Evolutionary conservation across 2,888 invertebrate species (phyloP).

Genomic region (Melinaea menophilus): DNA sequence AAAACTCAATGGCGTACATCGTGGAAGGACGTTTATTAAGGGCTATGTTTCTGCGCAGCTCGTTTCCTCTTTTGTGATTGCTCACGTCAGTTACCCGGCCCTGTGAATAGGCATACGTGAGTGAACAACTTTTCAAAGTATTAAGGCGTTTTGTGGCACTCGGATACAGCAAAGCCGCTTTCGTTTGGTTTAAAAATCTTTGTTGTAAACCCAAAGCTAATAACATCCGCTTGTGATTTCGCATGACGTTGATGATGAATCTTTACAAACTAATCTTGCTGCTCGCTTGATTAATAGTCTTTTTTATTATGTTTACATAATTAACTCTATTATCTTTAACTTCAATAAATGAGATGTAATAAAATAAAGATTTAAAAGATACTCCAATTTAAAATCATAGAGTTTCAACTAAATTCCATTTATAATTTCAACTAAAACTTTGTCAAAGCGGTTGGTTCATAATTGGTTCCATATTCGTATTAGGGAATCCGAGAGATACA

Average conservation of each 20-base stretch:
- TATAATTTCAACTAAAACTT: neutral
- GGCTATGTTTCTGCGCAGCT: slow-evolving; percentile 59
- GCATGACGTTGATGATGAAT: neutral
- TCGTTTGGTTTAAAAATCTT: slow-evolving; percentile 26
- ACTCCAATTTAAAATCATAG: no score
- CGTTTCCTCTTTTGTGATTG: slow-evolving; percentile 63
- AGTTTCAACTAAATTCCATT: no score
- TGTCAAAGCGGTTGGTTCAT: slow-evolving; percentile 2
- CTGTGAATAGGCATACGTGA: slow-evolving; percentile 62
- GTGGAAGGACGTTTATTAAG: slow-evolving; percentile 61
- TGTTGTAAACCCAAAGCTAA: slow-evolving; percentile 8
- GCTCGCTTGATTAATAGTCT: no score
- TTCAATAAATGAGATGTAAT: no score
- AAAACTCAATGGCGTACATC: slow-evolving; percentile 39
- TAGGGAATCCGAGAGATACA: slow-evolving; percentile 46
- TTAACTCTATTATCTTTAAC: no score
- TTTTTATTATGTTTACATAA: no score
- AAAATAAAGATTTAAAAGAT: no score
- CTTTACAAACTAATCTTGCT: no score
- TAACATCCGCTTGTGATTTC: slow-evolving; percentile 1
- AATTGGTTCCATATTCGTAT: slow-evolving; percentile 10
- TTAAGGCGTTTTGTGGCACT: slow-evolving; percentile 50
- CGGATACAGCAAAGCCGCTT: slow-evolving; percentile 25
- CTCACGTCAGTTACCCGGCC: slow-evolving; percentile 53
- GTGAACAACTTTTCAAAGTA: slow-evolving; percentile 54